Percentiles rank a stretch among this genome's conserved stretches.
Evolutionary conservation across 1,140 invertebrate species (phyloP).

Genomic region (Littorina saxatilis): DNA sequence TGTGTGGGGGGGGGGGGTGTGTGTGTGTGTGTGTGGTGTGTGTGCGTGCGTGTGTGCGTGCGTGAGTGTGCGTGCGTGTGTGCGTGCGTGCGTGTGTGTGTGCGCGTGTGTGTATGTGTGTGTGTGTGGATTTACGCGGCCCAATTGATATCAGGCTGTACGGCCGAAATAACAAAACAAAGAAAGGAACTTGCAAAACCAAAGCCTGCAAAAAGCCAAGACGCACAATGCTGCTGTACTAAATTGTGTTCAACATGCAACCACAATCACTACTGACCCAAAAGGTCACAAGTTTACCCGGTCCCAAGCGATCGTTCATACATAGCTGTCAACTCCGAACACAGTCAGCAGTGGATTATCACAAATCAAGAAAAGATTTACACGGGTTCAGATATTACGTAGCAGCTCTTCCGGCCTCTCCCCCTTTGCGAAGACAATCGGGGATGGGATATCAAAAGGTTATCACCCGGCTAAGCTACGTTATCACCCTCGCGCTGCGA

Average conservation of each 20-base stretch:
- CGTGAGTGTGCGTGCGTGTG: constrained; percentile 6
- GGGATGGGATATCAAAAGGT: not conserved
- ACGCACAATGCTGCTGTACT: no score
- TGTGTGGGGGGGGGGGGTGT: no score
- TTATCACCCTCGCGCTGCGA: not conserved
- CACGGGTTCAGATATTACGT: not conserved
- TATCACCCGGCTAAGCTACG: not conserved
- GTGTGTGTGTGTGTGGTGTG: constrained; percentile 16
- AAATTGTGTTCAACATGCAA: no score
- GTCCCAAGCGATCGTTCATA: no score
- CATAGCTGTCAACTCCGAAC: no score
- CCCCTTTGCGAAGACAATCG: not conserved
- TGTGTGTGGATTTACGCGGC: not conserved
- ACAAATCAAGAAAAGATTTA: not conserved
- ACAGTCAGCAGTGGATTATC: no score
- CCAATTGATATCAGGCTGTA: no score
- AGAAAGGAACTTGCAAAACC: no score
- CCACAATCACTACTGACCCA: no score
- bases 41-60: constrained; percentile 19
- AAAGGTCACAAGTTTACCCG: no score
- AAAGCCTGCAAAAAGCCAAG: no score
- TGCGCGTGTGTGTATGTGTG: not conserved
- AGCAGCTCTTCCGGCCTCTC: not conserved
- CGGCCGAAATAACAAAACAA: no score
- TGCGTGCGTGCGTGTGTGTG: not conserved